phyloP scores from a whole-genome alignment of 1,140 invertebrate species.

The Cotesia glomerata region DNA sequence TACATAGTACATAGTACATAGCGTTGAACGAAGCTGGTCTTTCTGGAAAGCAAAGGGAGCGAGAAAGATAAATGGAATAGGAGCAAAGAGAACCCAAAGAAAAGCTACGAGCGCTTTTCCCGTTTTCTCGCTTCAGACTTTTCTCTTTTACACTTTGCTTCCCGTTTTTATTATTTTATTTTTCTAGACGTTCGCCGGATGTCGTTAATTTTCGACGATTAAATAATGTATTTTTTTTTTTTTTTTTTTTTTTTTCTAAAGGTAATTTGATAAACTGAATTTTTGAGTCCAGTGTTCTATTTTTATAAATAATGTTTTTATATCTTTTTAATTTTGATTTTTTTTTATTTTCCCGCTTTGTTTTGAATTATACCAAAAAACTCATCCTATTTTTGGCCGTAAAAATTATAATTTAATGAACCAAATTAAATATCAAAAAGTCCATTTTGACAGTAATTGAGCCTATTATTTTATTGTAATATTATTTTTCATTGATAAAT shows the following conservation, averaged over 20 bases:
- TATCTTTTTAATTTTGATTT: too few relatives aligned
- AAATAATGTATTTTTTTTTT: background rate
- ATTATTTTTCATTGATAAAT: too few relatives aligned
- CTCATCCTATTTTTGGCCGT: too few relatives aligned
- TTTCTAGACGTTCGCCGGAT: background rate
- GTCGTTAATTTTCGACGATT: background rate
- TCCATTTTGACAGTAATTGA: too few relatives aligned
- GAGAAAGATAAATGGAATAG: slow-evolving; percentile 14
- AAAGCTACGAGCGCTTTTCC: background rate
- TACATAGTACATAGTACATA: too few relatives aligned
- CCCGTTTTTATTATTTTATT: background rate
- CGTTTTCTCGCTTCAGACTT: slow-evolving; percentile 6
- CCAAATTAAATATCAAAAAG: too few relatives aligned
- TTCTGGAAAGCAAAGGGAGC: background rate
- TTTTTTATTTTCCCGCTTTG: too few relatives aligned
- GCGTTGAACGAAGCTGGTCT: too few relatives aligned
- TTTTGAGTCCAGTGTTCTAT: background rate
- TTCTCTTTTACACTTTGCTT: background rate
- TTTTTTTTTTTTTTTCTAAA: background rate
- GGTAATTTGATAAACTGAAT: background rate
- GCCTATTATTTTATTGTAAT: too few relatives aligned
- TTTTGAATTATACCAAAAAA: too few relatives aligned
- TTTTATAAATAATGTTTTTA: too few relatives aligned
- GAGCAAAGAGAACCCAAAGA: background rate
- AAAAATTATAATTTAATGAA: too few relatives aligned